Base-by-base conservation (phyloP, 2,888 invertebrate genomes). In the Tipula unca region DNA sequence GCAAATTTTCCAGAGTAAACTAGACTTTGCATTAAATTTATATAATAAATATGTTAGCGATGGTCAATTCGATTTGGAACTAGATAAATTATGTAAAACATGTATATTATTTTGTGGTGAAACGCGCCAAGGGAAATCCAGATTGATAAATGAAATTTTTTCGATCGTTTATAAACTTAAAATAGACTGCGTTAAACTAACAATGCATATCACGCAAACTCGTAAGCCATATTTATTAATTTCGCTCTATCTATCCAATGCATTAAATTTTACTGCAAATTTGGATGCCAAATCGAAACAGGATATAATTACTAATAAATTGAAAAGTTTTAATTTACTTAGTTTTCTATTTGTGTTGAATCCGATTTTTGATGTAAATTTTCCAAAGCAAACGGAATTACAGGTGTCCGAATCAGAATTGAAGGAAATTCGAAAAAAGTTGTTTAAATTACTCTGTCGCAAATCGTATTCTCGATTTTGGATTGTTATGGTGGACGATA, bases 111-210 rank as follows among this genome's bases (percentile, higher is more conserved):
- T 83, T 20, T 39, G 29, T 5, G 85, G 85, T 17, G 82, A 85
- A 4, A 48, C 83, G 35, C 83, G 92, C 84, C 92, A 93, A 84
- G 95, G 95, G 0, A 94, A 94, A 89, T 92, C 92, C 0, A 91
- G 94, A 86, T 88, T 94, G 10, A 87, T 94, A 25, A 92, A 93
- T 84, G 94, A 94, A 89, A 91, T 93, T 86, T 88, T 92, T 6
- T 90, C 90, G 86, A 88, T 90, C 3, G 91, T 92, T 4, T 92
- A 42, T 82, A 92, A 0, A 87, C 88, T 17, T 88, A 87, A 36
- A 85, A 90, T 8, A 87, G 87, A 14, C 87, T 89, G 13, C 88
- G 89, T 42, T 89, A 88, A 86, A 87, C 90, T n/a, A 82, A 87
- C 4, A 84, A 90, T 29, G 88, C 87, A 14, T 87, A 88, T 84